A percentile compares a stretch with the other conserved stretches of the same genome.
Evolutionary conservation across 2,888 invertebrate species (phyloP).

Genomic region (Heteropelma amictum): DNA sequence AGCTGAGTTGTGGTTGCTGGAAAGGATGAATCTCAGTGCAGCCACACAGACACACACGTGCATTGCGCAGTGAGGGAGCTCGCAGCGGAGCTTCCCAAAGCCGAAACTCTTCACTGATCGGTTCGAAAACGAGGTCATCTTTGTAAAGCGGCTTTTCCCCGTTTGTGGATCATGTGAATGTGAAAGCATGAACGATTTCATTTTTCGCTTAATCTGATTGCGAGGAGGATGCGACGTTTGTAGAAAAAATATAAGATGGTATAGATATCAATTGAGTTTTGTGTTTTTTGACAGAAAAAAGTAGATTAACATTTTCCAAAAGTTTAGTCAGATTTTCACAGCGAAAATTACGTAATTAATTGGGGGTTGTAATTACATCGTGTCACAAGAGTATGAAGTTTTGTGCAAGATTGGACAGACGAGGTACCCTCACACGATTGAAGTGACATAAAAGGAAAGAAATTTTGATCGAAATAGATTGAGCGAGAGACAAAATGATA

Average conservation of each 20-base stretch:
- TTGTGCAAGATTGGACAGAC: too few relatives aligned
- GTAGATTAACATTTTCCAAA: too few relatives aligned
- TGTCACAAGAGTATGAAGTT: too few relatives aligned
- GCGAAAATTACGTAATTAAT: too few relatives aligned
- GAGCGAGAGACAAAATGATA: background rate
- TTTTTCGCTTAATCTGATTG: too few relatives aligned
- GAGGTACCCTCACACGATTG: too few relatives aligned
- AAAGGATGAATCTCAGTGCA: constrained; percentile 47
- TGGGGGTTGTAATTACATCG: too few relatives aligned
- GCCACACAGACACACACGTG: constrained; percentile 16
- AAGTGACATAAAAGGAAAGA: too few relatives aligned
- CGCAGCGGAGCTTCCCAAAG: constrained; percentile 13
- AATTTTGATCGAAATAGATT: background rate
- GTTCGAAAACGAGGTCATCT: constrained; percentile 40
- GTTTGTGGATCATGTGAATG: background rate
- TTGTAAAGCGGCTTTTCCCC: constrained; percentile 9
- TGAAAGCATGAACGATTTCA: constrained; percentile 11
- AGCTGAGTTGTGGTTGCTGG: constrained; percentile 32
- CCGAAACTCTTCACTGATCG: constrained; percentile 41
- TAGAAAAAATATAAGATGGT: too few relatives aligned
- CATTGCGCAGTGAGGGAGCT: constrained; percentile 15
- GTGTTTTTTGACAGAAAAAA: too few relatives aligned
- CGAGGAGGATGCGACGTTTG: too few relatives aligned
- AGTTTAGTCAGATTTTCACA: too few relatives aligned
- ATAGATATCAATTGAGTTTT: background rate